Base-by-base conservation (phyloP, 2,888 invertebrate species). In the Drosophila buzzatii region DNA sequence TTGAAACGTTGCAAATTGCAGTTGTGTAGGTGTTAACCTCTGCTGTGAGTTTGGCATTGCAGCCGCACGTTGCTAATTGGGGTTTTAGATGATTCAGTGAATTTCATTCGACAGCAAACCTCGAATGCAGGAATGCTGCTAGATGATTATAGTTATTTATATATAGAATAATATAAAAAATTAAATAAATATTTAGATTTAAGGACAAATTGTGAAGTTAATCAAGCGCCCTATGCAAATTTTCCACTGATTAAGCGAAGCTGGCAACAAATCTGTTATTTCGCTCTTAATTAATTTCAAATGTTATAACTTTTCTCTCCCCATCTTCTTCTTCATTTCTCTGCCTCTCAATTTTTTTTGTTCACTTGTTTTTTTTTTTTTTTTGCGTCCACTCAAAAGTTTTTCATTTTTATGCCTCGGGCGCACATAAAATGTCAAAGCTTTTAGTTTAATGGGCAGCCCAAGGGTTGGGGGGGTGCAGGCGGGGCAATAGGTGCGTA, bases 381-480 rank as follows among this genome's bases (percentile, higher is more conserved):
- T 47, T 63, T 70, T 45, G 39, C 58, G 61, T 44, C 60, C 57
- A 61, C 62, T 62, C 31, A 47, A 45, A 67, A 20, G 47, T 20
- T 35, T 55, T 31, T 55, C 49, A 41, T 37, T 41, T 20, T 55
- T 45, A 10, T 37, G 56, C n/a, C 56, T 42, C 33, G 27, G 35
- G 27, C 33, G 39, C 20, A 27, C 53, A 41, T 55, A 42, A 65
- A 70, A 33, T 45, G 56, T 33, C 57, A 79, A 72, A 77, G 85
- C 82, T 82, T 82, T 85, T 72, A 85, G 74, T 68, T 79, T 82
- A 79, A 82, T 77, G 71, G 67, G 31, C 33, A 47, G 16, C 55
- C 53, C 47, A 55, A 18, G 55, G 55, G 37, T 41, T 49, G 42
- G 20, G 23, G 31, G 16, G 27, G 27, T 27, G 27, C 6, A 12